Percentiles rank a stretch among this genome's conserved stretches.
phyloP scores from a whole-genome alignment of 92 coral and sea anemone genomes.

The Phymanthus crucifer region DNA sequence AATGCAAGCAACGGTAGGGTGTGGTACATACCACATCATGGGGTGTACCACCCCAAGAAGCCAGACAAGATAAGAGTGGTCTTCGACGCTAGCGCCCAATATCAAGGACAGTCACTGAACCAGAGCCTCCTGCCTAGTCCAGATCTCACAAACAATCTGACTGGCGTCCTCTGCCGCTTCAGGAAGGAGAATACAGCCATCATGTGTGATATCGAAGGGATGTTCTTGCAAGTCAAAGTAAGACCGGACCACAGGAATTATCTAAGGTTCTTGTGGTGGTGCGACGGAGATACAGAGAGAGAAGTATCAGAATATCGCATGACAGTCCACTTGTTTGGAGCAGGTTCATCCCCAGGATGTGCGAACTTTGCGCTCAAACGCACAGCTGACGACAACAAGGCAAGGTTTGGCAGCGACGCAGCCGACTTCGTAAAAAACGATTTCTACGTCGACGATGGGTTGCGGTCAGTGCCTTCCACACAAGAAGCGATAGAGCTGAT shows the following conservation, averaged over 20 bases:
- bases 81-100: neutral
- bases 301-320: neutral
- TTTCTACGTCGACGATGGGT: conserved; percentile 36
- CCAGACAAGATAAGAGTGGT: no score
- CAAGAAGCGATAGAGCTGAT: conserved; percentile 22
- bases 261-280: neutral
- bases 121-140: neutral
- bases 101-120: neutral
- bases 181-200: neutral
- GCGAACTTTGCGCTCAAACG: conserved; percentile 28
- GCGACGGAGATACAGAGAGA: neutral
- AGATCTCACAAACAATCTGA: neutral
- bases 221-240: neutral
- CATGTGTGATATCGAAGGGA: neutral
- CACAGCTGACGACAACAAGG: conserved; percentile 23
- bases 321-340: conserved; percentile 16
- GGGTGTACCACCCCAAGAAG: neutral
- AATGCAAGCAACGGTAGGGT: neutral
- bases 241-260: neutral
- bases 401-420: conserved; percentile 10
- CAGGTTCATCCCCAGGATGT: conserved; percentile 35
- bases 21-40: neutral
- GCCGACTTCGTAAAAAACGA: conserved; percentile 16
- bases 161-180: neutral
- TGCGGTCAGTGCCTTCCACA: neutral